Conservation (phyloP, 2,113 vertebrate genomes). For the Pomatostomus ruficeps region DNA sequence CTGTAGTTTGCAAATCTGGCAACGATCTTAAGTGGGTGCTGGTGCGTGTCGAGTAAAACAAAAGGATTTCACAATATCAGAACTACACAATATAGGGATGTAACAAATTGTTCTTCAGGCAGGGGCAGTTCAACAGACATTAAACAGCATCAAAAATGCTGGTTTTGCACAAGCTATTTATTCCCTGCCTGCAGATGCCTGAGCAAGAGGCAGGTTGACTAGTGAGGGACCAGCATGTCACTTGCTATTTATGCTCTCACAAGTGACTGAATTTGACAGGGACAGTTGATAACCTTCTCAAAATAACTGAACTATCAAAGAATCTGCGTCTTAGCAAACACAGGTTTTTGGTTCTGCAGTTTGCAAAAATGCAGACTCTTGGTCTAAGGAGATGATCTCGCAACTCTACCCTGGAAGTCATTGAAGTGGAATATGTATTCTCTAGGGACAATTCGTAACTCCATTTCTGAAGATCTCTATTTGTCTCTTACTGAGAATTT, state of each 20-base stretch:
- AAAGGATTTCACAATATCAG: neutral
- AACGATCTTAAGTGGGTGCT: neutral
- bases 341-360: neutral
- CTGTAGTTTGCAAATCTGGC: neutral
- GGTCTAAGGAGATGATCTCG: neutral
- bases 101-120: neutral
- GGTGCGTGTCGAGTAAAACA: neutral
- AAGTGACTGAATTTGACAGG: neutral
- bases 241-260: slow-evolving; percentile 21
- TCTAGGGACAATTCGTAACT: neutral
- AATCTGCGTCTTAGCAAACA: neutral
- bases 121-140: neutral
- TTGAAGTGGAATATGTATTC: neutral
- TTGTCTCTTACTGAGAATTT: neutral
- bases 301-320: slow-evolving; percentile 22
- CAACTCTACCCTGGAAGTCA: neutral
- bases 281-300: slow-evolving; percentile 12
- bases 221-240: neutral
- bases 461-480: neutral
- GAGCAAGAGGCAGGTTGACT: neutral
- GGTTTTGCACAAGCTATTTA: slow-evolving; percentile 4
- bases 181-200: neutral
- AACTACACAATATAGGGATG: neutral
- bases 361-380: neutral
- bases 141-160: neutral